phyloP scores from a whole-genome alignment of 2,113 vertebrate genomes.

The Apistogramma diplotaenia region DNA sequence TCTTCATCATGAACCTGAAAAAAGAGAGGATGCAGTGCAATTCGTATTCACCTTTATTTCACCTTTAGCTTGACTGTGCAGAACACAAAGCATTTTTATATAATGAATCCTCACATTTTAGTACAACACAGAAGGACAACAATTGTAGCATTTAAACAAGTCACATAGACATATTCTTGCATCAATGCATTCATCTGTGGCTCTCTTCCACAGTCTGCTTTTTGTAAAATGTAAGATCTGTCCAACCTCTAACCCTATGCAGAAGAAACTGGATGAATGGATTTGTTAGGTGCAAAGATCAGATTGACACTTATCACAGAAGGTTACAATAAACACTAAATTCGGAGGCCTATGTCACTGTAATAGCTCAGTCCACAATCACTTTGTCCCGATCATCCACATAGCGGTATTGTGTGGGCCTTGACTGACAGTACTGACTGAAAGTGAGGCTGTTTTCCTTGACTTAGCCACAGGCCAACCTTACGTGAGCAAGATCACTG shows the following conservation, averaged over 20 bases:
- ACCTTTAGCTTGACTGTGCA: neutral
- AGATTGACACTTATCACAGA: neutral
- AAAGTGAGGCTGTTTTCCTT: too few relatives aligned
- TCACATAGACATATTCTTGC: too few relatives aligned
- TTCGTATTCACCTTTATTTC: neutral
- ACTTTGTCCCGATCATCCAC: neutral
- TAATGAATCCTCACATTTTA: neutral
- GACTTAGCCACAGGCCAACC: too few relatives aligned
- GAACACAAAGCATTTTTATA: neutral
- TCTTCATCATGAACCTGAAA: neutral
- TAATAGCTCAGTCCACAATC: neutral
- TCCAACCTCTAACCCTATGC: neutral
- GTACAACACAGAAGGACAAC: too few relatives aligned
- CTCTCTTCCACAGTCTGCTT: too few relatives aligned
- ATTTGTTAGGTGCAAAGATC: neutral
- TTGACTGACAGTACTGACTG: too few relatives aligned
- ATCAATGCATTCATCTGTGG: too few relatives aligned
- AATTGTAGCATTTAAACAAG: too few relatives aligned
- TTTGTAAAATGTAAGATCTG: neutral
- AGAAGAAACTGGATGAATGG: accelerated
- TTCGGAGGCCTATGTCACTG: neutral
- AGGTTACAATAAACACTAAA: neutral
- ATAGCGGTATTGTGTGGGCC: neutral
- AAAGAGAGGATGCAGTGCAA: neutral
- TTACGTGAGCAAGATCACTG: too few relatives aligned